These are phyloP conservation scores for Scaptomyza graminum DNA, from an alignment of 1,140 invertebrate genomes.

Conservation along the genomic window DNA sequence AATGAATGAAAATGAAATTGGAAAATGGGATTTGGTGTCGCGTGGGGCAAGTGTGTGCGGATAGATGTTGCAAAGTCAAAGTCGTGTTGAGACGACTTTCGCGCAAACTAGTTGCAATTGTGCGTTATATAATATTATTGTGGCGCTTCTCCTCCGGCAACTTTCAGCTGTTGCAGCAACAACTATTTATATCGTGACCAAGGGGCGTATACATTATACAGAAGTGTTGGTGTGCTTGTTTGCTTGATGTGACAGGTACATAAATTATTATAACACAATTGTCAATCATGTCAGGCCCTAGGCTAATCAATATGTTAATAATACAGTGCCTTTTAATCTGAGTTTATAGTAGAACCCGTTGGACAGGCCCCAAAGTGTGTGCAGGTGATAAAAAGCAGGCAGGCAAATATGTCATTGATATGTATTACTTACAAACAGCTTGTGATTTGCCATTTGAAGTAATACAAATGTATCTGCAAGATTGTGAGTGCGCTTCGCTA, in stretches of 20 bases:
- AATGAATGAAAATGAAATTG: constrained; percentile 34
- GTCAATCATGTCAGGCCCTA: constrained; percentile 75
- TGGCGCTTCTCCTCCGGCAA: constrained; percentile 50
- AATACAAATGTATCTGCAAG: constrained; percentile 34
- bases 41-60: constrained; percentile 17
- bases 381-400: constrained; percentile 42
- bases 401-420: constrained; percentile 16
- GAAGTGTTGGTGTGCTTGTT: constrained; percentile 10
- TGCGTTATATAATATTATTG: constrained; percentile 66
- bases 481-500: constrained; percentile 15
- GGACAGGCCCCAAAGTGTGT: constrained; percentile 25
- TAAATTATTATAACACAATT: constrained; percentile 79
- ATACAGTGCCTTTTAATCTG: constrained; percentile 27
- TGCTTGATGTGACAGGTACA: constrained; percentile 63
- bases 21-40: constrained; percentile 33
- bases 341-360: constrained; percentile 29
- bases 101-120: constrained; percentile 65
- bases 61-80: constrained; percentile 61
- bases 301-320: constrained; percentile 78
- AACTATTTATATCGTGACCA: constrained; percentile 62
- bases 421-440: background rate
- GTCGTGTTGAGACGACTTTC: constrained; percentile 48
- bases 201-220: constrained; percentile 33
- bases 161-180: constrained; percentile 28
- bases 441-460: constrained; percentile 16